A percentile compares a stretch with the other conserved stretches of the same genome.
Conservation (phyloP, 2,888 invertebrate genomes). For the Nipponacmea schrenckii region DNA sequence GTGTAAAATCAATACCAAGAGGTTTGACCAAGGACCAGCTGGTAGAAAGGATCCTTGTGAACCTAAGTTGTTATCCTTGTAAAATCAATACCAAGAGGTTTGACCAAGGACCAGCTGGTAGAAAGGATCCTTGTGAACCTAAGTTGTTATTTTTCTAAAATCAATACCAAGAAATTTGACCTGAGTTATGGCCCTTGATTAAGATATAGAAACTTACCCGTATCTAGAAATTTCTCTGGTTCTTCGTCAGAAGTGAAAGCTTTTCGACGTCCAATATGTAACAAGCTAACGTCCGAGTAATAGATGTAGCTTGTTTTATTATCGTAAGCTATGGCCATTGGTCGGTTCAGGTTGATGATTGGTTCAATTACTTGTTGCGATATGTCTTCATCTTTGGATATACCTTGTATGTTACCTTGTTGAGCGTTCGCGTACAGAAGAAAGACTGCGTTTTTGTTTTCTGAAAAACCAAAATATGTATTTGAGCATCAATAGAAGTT, state of each 20-base stretch:
- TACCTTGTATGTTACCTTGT: conserved; percentile 79
- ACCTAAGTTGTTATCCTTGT: too few relatives aligned
- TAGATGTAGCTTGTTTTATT: conserved; percentile 74
- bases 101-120: too few relatives aligned
- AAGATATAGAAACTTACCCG: conserved; percentile 9
- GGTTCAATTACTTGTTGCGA: conserved; percentile 76
- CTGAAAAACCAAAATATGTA: conserved; percentile 59
- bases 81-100: too few relatives aligned
- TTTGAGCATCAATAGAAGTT: neutral
- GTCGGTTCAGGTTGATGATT: conserved; percentile 76
- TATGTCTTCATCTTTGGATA: conserved; percentile 67
- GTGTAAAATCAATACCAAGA: too few relatives aligned
- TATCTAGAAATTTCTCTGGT: conserved; percentile 17
- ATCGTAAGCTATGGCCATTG: conserved; percentile 79
- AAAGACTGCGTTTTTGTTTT: conserved; percentile 74
- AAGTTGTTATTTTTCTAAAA: too few relatives aligned
- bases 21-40: too few relatives aligned
- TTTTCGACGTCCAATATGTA: conserved; percentile 71
- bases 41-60: too few relatives aligned
- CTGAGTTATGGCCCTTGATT: too few relatives aligned
- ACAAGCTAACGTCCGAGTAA: conserved; percentile 73
- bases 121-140: too few relatives aligned
- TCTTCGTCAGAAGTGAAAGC: conserved; percentile 10
- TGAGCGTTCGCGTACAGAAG: conserved; percentile 76
- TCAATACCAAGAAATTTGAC: too few relatives aligned